Percentiles rank a stretch among this genome's conserved stretches.
Evolutionary conservation across 1,140 invertebrate genomes (phyloP).

Genomic region (Euschistus heros): DNA sequence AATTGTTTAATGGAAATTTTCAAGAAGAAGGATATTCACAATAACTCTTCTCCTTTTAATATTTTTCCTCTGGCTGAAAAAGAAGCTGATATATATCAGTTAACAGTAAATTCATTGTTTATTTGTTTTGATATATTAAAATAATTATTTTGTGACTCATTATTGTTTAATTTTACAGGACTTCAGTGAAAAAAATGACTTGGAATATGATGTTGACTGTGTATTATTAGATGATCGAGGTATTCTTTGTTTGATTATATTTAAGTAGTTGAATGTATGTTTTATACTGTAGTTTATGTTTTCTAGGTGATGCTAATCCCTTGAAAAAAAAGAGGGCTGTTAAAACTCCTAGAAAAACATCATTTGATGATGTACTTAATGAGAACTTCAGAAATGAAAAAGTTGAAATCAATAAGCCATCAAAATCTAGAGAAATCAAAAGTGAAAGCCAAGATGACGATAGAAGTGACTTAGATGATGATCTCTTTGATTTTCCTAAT

Average conservation of each 20-base stretch:
- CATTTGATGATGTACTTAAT: no score
- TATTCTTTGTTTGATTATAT: not conserved
- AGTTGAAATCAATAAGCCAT: no score
- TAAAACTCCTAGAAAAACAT: no score
- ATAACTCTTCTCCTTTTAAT: not conserved
- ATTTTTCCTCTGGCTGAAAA: constrained; percentile 4
- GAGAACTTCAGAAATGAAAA: no score
- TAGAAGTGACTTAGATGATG: constrained; percentile 11
- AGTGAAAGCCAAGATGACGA: constrained; percentile 14
- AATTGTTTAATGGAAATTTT: constrained; percentile 19
- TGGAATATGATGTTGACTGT: not conserved
- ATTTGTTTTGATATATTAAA: no score
- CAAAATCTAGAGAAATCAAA: not conserved
- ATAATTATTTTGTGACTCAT: not conserved
- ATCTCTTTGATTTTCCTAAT: constrained; percentile 6
- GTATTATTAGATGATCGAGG: not conserved
- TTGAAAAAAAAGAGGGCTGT: no score
- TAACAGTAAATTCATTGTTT: not conserved
- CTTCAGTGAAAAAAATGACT: not conserved
- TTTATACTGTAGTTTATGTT: no score
- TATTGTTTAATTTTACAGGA: not conserved
- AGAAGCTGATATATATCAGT: not conserved
- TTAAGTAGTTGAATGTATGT: no score
- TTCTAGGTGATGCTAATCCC: no score
- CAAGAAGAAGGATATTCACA: constrained; percentile 12